phyloP scores from a whole-genome alignment of 2,113 vertebrate genomes.

The Castor canadensis region DNA sequence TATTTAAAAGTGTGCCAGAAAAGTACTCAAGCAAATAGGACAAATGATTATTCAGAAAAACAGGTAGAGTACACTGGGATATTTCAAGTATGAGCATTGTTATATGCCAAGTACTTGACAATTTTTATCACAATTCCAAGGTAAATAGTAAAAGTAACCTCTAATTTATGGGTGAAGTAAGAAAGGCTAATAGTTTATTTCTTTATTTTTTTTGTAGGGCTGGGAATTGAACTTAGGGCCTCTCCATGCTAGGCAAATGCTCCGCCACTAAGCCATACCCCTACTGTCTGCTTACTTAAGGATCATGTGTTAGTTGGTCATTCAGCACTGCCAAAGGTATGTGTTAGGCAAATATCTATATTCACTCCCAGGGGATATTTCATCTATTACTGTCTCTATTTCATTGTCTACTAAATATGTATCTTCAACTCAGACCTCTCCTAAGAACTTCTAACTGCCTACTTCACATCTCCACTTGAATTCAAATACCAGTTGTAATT shows the following conservation, averaged over 20 bases:
- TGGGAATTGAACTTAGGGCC: neutral
- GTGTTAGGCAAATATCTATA: neutral
- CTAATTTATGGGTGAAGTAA: slow-evolving; percentile 15
- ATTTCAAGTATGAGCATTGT: slow-evolving; percentile 23
- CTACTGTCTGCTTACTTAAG: neutral
- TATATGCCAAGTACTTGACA: neutral
- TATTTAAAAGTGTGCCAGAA: slow-evolving; percentile 29
- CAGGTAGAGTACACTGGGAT: neutral
- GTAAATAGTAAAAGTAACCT: neutral
- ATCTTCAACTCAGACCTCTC: neutral
- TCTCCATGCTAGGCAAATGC: neutral
- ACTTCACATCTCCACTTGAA: neutral
- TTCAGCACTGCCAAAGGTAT: neutral
- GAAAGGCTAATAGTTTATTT: neutral
- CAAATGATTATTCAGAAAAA: slow-evolving; percentile 5
- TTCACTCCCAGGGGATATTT: neutral
- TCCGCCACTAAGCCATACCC: neutral
- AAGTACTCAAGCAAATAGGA: slow-evolving; percentile 1
- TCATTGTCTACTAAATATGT: neutral
- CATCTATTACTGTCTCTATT: neutral
- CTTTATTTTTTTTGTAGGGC: neutral
- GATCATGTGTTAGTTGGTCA: neutral
- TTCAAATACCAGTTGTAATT: neutral
- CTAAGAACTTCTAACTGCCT: too few relatives aligned
- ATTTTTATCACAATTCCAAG: neutral